Evolutionary conservation across 2,888 invertebrate species (phyloP).

Genomic region (Saturnia japonica): DNA sequence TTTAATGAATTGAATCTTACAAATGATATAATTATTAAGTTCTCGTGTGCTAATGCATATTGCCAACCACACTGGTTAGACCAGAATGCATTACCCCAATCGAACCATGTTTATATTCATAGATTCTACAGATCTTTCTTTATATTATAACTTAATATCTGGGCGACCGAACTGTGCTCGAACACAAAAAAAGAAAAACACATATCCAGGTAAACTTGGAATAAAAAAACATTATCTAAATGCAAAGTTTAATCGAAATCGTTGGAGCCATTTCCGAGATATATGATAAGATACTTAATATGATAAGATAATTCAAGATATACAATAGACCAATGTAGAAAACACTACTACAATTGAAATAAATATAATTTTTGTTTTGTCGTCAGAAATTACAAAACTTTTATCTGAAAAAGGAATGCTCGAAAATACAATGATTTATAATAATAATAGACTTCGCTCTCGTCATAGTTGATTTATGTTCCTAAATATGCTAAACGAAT

Average conservation of each 20-base stretch:
- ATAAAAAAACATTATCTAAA: too few species aligned
- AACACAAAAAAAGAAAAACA: too few species aligned
- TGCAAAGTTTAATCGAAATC: too few species aligned
- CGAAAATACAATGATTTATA: not conserved
- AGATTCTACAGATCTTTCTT: not conserved
- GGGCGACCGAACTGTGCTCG: too few species aligned
- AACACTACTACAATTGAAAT: not conserved
- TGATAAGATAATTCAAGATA: not conserved
- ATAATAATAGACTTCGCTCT: too few species aligned
- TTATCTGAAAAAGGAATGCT: not conserved
- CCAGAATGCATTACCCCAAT: not conserved
- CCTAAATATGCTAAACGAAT: too few species aligned
- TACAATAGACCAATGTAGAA: not conserved
- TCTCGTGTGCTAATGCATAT: not conserved
- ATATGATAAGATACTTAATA: too few species aligned
- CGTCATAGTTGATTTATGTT: too few species aligned
- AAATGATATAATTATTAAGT: too few species aligned
- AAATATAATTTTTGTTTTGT: not conserved
- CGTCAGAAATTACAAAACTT: not conserved
- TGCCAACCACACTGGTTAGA: not conserved
- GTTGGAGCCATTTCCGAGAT: too few species aligned
- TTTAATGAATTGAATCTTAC: not conserved
- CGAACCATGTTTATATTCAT: not conserved
- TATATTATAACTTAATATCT: not conserved
- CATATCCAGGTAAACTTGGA: too few species aligned